These are phyloP conservation scores for Hartigia nigra DNA, from an alignment of 2,888 invertebrate genomes.

Conservation along the genomic window DNA sequence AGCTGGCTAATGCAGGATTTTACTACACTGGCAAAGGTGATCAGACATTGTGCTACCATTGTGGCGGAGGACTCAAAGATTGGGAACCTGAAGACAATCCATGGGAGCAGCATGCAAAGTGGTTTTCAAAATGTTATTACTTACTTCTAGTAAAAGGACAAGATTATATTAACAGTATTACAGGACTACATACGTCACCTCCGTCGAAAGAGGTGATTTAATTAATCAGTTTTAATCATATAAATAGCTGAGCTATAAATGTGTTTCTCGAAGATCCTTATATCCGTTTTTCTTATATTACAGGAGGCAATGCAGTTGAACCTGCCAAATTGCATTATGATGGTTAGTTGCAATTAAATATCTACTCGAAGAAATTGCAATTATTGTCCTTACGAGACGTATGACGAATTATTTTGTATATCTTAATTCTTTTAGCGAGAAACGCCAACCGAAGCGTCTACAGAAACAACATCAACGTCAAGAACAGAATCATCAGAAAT, in stretches of 20 bases:
- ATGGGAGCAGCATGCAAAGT: slow-evolving; percentile 90
- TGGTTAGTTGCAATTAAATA: slow-evolving; percentile 31
- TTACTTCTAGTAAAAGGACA: slow-evolving; percentile 78
- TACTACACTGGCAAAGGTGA: slow-evolving; percentile 87
- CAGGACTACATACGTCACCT: slow-evolving; percentile 65
- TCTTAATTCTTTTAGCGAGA: not conserved
- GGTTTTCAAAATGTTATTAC: slow-evolving; percentile 85
- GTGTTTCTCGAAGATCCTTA: not conserved
- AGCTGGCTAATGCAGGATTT: slow-evolving; percentile 87
- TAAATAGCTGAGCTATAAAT: not conserved
- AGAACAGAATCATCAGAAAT: not conserved
- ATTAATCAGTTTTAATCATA: not conserved
- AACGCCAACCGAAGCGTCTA: not conserved
- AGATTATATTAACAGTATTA: slow-evolving; percentile 69
- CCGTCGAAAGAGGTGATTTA: slow-evolving; percentile 62
- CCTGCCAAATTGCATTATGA: slow-evolving; percentile 57
- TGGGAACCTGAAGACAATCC: slow-evolving; percentile 90
- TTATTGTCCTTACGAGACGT: not conserved
- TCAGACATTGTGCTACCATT: slow-evolving; percentile 88
- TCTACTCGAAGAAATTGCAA: not conserved
- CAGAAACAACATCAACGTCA: not conserved
- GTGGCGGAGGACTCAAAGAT: slow-evolving; percentile 89
- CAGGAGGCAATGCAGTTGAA: slow-evolving; percentile 59
- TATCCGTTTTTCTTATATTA: slow-evolving; percentile 21
- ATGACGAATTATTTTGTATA: not conserved